Percentiles rank a stretch among this genome's conserved stretches.
These are phyloP conservation scores for Sorex fumeus DNA, from an alignment of 2,113 vertebrate genomes.

Conservation along the genomic window DNA sequence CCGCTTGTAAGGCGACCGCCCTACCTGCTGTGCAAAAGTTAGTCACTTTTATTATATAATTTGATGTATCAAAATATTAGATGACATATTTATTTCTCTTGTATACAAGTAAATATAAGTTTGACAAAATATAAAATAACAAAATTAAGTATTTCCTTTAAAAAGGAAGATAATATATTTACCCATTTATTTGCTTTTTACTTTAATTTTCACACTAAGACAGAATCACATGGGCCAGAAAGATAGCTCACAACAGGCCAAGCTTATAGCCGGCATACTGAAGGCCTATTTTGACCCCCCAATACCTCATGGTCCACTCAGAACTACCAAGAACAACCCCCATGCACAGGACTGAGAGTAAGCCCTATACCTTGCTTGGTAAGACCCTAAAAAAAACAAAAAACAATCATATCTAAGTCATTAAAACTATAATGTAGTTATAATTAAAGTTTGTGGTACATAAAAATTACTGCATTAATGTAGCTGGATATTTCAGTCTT, in stretches of 20 bases:
- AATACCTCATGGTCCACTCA: too few relatives aligned
- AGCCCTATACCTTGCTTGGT: too few relatives aligned
- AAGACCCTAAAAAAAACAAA: too few relatives aligned
- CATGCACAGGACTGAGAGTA: too few relatives aligned
- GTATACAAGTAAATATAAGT: conserved; percentile 3
- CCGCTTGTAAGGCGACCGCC: too few relatives aligned
- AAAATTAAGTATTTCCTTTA: conserved; percentile 44
- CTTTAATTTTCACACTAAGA: conserved; percentile 5
- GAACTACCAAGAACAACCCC: too few relatives aligned
- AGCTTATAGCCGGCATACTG: too few relatives aligned
- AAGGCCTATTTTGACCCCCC: too few relatives aligned
- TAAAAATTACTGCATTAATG: not conserved
- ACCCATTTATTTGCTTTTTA: not conserved
- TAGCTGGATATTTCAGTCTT: not conserved
- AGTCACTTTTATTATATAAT: not conserved
- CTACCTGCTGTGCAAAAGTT: too few relatives aligned
- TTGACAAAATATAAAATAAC: conserved; percentile 47
- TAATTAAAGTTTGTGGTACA: too few relatives aligned
- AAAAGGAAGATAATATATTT: not conserved
- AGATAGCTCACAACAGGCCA: too few relatives aligned
- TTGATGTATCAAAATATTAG: conserved; percentile 1
- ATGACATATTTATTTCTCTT: not conserved
- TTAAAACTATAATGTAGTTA: not conserved
- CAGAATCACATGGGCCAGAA: not conserved
- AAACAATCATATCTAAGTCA: not conserved